Evolutionary conservation across 92 coral and sea anemone genomes (phyloP), one percentile per base, ranked within the genome.

Genomic region (Ricordea florida): DNA sequence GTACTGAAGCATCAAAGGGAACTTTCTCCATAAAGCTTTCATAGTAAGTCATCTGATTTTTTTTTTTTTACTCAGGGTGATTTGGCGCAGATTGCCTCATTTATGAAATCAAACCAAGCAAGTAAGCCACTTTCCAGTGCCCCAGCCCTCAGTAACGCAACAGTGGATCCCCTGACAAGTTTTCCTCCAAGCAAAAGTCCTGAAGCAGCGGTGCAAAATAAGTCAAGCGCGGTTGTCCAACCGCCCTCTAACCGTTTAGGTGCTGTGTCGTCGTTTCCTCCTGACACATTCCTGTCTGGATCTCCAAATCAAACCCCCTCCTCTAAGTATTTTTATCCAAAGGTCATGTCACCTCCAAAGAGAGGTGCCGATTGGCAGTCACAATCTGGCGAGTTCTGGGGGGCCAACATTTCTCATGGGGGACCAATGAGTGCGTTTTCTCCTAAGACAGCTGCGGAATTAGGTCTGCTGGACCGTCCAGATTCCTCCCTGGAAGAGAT

Each of bases 401-500:
- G 64, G 35, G 6, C 26, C 22, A n/a, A n/a, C n/a, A n/a, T n/a
- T n/a, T 48, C 56, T 49, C 55, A 66, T 16, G n/a, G 34, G 20
- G 24, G 45, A 44, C 76, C 82, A 2, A 13, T 32, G 33, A 32
- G 33, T 21, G 36, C 18, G 34, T 69, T 74, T 21, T 62, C 60
- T 21, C 29, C 36, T 25, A 76, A 64, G 21, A 61, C 88, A 18
- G 52, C 72, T 34, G 66, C 50, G 13, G 43, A 36, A 32, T 46
- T 48, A 50, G 74, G 78, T n/a, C 34, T 60, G 35, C 11, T 36
- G 31, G 72, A 75, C 28, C 62, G 73, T 3, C 72, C 62, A 5
- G 66, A 40, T 2, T 49, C 72, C 10, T 77, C 84, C 20, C 33
- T 46, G 14, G 89, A 87, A 52, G 90, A 80, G 48, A 57, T 72